Conservation (phyloP, 2,113 vertebrate species). For the Urocynchramus pylzowi region DNA sequence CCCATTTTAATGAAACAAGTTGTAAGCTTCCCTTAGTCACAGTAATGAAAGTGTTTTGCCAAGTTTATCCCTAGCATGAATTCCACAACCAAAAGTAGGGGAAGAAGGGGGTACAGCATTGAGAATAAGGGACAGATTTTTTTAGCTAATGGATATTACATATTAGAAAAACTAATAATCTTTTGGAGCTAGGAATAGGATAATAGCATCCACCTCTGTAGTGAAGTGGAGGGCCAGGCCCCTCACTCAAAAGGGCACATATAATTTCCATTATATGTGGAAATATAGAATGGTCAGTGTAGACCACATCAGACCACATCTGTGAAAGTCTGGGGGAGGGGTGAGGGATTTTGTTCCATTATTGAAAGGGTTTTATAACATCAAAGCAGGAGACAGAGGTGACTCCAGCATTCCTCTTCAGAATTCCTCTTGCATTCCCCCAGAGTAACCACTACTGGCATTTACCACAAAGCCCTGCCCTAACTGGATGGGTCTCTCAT, state of each 20-base stretch:
- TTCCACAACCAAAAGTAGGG: background rate
- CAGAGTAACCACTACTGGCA: background rate
- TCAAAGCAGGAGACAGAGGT: background rate
- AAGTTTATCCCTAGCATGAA: conserved; percentile 23
- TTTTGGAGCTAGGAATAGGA: background rate
- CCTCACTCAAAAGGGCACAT: background rate
- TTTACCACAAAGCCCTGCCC: background rate
- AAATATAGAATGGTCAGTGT: too few relatives aligned
- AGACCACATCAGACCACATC: background rate
- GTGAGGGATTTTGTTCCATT: background rate
- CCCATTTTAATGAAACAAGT: conserved; percentile 56
- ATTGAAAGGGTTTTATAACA: background rate
- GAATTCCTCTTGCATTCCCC: background rate
- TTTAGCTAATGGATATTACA: background rate
- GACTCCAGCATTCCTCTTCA: background rate
- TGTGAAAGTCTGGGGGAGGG: background rate
- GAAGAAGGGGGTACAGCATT: background rate
- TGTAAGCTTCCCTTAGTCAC: conserved; percentile 53
- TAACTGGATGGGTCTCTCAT: background rate
- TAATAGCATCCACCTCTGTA: background rate
- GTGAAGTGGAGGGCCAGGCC: background rate
- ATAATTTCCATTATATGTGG: background rate
- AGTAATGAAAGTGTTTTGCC: conserved; percentile 54
- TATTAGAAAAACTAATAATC: background rate
- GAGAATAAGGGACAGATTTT: background rate